Evolutionary conservation across 2,113 vertebrate species (phyloP).

Genomic region (Miniopterus natalensis): DNA sequence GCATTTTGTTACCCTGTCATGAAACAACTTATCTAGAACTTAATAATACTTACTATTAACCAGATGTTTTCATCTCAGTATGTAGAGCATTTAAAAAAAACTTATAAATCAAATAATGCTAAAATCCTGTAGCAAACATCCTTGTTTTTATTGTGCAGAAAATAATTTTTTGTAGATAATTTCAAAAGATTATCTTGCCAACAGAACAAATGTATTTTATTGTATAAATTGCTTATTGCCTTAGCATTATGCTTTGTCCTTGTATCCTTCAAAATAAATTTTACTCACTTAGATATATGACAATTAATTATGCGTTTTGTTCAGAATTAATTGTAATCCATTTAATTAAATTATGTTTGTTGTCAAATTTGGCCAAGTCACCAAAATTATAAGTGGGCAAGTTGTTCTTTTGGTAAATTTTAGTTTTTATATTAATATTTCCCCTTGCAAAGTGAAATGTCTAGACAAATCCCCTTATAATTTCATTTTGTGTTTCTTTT

Average conservation of each 20-base stretch:
- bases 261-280: neutral
- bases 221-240: neutral
- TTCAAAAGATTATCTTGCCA: neutral
- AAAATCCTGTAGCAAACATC: neutral
- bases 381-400: neutral
- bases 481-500: neutral
- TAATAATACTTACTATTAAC: neutral
- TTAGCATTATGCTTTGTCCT: neutral
- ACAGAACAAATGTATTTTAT: neutral
- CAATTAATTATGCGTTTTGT: neutral
- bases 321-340: neutral
- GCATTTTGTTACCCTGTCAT: slow-evolving; percentile 1
- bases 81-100: neutral
- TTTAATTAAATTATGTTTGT: neutral
- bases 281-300: neutral
- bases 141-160: neutral
- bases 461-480: neutral
- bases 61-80: neutral
- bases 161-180: neutral
- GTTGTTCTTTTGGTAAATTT: neutral
- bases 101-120: neutral
- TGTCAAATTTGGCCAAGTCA: neutral
- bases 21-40: neutral
- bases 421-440: neutral
- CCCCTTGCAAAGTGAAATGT: neutral